These are phyloP conservation scores for Thalassaphorura encarpata DNA, from an alignment of 1,140 invertebrate genomes.

Conservation along the genomic window DNA sequence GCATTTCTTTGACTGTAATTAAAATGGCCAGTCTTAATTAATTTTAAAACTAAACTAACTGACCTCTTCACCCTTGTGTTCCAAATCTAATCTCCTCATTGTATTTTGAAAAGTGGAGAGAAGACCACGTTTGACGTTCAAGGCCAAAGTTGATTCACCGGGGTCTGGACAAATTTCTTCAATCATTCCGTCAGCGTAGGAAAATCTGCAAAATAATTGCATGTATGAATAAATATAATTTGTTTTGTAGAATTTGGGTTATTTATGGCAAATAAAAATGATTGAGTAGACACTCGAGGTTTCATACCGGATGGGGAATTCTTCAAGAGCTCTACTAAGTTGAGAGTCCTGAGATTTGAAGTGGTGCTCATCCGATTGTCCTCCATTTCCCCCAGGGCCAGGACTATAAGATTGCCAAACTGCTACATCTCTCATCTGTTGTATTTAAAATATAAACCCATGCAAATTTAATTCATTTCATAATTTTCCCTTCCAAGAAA, in stretches of 20 bases:
- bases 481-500: no score
- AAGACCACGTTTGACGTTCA: slow-evolving; percentile 81
- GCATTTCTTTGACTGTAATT: no score
- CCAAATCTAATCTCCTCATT: slow-evolving; percentile 73
- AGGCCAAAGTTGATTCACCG: slow-evolving; percentile 60
- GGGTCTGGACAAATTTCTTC: slow-evolving; percentile 61
- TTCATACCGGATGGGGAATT: slow-evolving; percentile 26
- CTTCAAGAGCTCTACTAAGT: slow-evolving; percentile 20
- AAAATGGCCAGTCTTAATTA: no score
- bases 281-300: no score
- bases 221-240: no score
- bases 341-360: no score
- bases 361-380: background rate
- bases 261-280: no score
- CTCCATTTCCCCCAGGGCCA: background rate
- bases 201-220: slow-evolving; percentile 47
- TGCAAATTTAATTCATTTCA: no score
- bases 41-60: no score
- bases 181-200: slow-evolving; percentile 66
- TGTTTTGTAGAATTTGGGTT: no score
- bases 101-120: slow-evolving; percentile 80
- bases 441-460: no score
- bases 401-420: slow-evolving; percentile 22
- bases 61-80: slow-evolving; percentile 58
- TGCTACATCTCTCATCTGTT: slow-evolving; percentile 25